Evolutionary conservation across 2,888 invertebrate genomes (phyloP).

Genomic region (Melolontha melolontha): DNA sequence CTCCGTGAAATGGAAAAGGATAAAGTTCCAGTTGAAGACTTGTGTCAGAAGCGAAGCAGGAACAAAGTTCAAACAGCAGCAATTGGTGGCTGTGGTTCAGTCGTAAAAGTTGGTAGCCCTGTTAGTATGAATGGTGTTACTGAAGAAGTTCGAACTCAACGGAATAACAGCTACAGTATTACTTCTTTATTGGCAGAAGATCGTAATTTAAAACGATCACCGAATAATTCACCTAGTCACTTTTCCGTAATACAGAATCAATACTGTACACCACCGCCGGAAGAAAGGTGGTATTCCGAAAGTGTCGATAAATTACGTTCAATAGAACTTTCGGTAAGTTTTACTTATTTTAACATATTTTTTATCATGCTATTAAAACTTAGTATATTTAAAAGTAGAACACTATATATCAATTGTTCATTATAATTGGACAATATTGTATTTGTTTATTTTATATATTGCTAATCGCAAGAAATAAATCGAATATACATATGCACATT

Average conservation of each 20-base stretch:
- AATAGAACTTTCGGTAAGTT: slow-evolving; percentile 63
- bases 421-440: too few species aligned
- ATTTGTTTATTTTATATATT: too few species aligned
- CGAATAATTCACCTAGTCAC: slow-evolving; percentile 61
- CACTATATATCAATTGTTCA: too few species aligned
- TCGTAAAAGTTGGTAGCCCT: slow-evolving; percentile 52
- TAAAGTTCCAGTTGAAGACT: slow-evolving; percentile 55
- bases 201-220: slow-evolving; percentile 58
- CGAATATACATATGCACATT: not conserved
- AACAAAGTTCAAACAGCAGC: slow-evolving; percentile 51
- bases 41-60: slow-evolving; percentile 59
- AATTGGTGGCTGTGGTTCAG: slow-evolving; percentile 49
- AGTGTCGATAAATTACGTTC: slow-evolving; percentile 63
- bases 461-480: not conserved
- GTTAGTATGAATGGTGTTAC: slow-evolving; percentile 55
- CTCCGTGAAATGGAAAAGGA: slow-evolving; percentile 80
- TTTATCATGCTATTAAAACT: not conserved
- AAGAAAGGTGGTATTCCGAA: slow-evolving; percentile 63
- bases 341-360: slow-evolving; percentile 6
- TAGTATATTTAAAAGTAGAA: not conserved
- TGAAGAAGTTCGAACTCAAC: slow-evolving; percentile 53
- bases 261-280: slow-evolving; percentile 64
- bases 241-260: slow-evolving; percentile 53
- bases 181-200: slow-evolving; percentile 82
- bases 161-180: slow-evolving; percentile 83